Evolutionary conservation across 2,888 invertebrate species (phyloP).

Genomic region (Tetanocera ferruginea): DNA sequence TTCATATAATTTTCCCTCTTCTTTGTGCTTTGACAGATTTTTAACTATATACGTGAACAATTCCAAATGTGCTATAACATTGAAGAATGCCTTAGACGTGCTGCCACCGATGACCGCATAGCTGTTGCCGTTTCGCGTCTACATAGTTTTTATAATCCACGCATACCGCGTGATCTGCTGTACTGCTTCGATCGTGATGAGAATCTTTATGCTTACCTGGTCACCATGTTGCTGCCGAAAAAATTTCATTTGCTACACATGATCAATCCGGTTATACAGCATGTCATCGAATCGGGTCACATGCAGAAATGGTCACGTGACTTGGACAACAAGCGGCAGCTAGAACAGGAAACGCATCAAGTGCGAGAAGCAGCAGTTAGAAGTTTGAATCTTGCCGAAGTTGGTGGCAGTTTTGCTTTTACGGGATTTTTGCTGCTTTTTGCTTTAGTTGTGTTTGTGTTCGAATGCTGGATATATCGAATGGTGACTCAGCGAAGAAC

Average conservation of each 20-base stretch:
- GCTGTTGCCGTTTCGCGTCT: constrained; percentile 66
- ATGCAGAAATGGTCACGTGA: constrained; percentile 67
- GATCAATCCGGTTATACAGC: constrained; percentile 65
- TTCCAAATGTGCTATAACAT: constrained; percentile 64
- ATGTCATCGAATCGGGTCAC: constrained; percentile 66
- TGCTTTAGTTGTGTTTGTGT: constrained; percentile 50
- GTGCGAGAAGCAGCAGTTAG: constrained; percentile 54
- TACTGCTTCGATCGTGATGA: constrained; percentile 66
- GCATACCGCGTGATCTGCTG: constrained; percentile 60
- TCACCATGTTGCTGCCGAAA: constrained; percentile 64
- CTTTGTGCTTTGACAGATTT: constrained; percentile 52
- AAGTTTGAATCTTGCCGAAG: constrained; percentile 56
- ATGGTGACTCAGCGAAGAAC: constrained; percentile 50
- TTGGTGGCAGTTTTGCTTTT: constrained; percentile 60
- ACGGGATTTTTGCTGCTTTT: constrained; percentile 48
- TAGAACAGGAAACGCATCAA: constrained; percentile 55
- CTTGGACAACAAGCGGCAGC: constrained; percentile 59
- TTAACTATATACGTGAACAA: constrained; percentile 62
- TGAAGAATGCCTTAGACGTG: constrained; percentile 62
- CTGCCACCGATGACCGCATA: constrained; percentile 55
- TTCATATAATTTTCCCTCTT: neutral
- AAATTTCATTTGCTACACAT: constrained; percentile 64
- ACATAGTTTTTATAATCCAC: constrained; percentile 64
- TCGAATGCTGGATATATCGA: constrained; percentile 54
- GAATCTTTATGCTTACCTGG: constrained; percentile 66